Base-by-base conservation (phyloP, 30 jellyfish, hydroid and myxozoan species). In the Aurelia sp. region DNA sequence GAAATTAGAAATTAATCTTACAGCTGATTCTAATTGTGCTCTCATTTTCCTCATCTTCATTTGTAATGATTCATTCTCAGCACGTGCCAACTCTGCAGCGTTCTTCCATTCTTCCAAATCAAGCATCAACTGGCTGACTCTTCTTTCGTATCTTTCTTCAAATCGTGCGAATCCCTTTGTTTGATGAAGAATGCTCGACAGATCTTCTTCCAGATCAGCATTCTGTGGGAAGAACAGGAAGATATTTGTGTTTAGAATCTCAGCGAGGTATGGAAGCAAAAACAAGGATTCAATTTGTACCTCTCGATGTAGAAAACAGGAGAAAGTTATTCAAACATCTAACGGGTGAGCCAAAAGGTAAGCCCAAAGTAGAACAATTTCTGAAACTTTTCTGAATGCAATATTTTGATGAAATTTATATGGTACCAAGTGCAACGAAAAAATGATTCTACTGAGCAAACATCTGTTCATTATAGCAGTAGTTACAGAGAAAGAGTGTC, bases 41-140 rank as follows among this genome's bases (percentile, higher is more conserved):
- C 91, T 77, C 96, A 88, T 88, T 76, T 88, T 88, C 88, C 72
- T 88, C 96, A 88, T 76, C 74, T 88, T 88, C 76, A 76, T 18
- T 41, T 88, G 89, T 62, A 88, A 73, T 10, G 60, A 68, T 53
- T 88, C 96, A 55, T 74, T 78, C 72, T 88, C 90, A 47, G 89
- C 96, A 24, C 89, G 91, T 27, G 96, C 96, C 4, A 78, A 38
- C 44, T 88, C 96, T 3, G 90, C 96, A 5, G 89, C 85, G 18
- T 84, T 67, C 69, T 78, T 77, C 88, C 89, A 78, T 44, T 88
- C 96, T 60, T 88, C 96, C 80, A 88, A 51, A 8, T 88, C 90
- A 48, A 78, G 59, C 72, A 77, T 81, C 82, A 88, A 48, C 6
- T 51, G 61, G 62, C 85, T 72, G n/a, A 76, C 88, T 18, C 84